phyloP scores from a whole-genome alignment of 2,113 vertebrate genomes.

The Petaurus breviceps region DNA sequence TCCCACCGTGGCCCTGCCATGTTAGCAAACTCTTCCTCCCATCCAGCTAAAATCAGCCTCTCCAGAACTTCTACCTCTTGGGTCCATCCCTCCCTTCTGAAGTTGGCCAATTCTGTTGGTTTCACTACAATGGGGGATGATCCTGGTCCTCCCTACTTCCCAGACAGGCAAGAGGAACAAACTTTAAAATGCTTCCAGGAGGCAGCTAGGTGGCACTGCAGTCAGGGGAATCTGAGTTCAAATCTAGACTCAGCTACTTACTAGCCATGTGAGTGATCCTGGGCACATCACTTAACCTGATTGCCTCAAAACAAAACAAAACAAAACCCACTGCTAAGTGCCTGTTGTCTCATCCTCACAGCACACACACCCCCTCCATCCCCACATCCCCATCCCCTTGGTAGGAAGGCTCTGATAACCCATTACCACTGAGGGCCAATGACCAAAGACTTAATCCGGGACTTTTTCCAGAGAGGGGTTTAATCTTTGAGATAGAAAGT shows the following conservation, averaged over 20 bases:
- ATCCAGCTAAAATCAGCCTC: not conserved
- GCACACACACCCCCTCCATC: not conserved
- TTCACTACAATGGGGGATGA: not conserved
- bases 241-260: no score
- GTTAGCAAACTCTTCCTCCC: not conserved
- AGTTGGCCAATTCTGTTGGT: not conserved
- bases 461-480: not conserved
- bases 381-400: not conserved
- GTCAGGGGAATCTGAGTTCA: no score
- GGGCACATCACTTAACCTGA: no score
- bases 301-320: not conserved
- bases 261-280: no score
- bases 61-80: not conserved
- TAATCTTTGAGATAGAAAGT: not conserved
- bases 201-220: not conserved
- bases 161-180: not conserved
- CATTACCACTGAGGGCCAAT: not conserved
- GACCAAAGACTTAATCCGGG: not conserved
- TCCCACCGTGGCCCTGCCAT: not conserved
- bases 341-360: not conserved
- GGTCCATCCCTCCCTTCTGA: not conserved
- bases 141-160: not conserved
- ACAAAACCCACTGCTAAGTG: not conserved
- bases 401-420: fast-evolving
- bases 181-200: not conserved